Conservation (phyloP, 2,888 invertebrate species). For the Seladonia tumulorum region DNA sequence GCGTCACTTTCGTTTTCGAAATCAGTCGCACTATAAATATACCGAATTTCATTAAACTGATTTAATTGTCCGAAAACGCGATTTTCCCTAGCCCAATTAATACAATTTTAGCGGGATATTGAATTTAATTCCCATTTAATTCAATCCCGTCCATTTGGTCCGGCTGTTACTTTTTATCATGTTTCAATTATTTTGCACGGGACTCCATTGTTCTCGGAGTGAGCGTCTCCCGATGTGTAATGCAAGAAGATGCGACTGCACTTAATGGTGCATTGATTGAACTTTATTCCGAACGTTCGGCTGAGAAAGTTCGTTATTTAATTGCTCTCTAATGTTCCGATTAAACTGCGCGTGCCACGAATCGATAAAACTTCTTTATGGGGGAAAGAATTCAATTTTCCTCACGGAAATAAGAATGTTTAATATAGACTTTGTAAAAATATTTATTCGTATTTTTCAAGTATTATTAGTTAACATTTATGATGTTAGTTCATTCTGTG, state of each 20-base stretch:
- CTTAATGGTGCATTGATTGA: background rate
- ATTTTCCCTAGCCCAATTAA: background rate
- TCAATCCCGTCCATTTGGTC: background rate
- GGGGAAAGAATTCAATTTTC: background rate
- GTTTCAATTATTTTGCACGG: background rate
- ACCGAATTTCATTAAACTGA: too few species aligned
- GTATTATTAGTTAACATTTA: too few species aligned
- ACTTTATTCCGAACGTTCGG: background rate
- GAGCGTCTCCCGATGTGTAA: background rate
- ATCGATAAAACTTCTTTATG: background rate
- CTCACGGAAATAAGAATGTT: background rate
- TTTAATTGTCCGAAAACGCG: too few species aligned
- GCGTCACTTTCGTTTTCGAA: too few species aligned
- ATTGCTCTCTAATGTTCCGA: background rate
- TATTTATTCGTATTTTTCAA: background rate
- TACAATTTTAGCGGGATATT: background rate
- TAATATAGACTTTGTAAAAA: background rate
- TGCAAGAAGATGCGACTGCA: conserved; percentile 1
- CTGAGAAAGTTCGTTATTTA: background rate
- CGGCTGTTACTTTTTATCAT: background rate
- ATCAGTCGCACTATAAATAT: too few species aligned
- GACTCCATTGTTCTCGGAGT: background rate
- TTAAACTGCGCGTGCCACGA: background rate
- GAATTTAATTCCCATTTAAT: background rate
- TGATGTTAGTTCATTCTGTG: too few species aligned